phyloP scores from a whole-genome alignment of 2,888 invertebrate genomes.

The Lordiphosa fenestrarum region DNA sequence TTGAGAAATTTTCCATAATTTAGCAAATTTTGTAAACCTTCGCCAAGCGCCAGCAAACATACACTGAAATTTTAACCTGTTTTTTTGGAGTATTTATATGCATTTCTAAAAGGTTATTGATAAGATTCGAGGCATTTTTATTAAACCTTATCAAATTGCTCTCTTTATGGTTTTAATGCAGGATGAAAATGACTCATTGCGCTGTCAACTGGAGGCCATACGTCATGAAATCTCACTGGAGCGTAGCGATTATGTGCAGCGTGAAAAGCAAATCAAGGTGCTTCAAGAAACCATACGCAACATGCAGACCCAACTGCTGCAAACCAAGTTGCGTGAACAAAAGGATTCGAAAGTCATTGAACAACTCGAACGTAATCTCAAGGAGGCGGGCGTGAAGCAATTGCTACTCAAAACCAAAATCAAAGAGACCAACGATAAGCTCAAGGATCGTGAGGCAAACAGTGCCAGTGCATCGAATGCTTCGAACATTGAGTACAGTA shows the following conservation, averaged over 20 bases:
- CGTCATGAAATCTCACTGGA: constrained; percentile 95
- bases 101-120: too few relatives aligned
- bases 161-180: constrained; percentile 61
- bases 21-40: too few relatives aligned
- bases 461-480: constrained; percentile 54
- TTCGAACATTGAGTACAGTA: constrained; percentile 45
- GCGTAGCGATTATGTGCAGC: constrained; percentile 90
- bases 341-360: constrained; percentile 76
- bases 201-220: constrained; percentile 95
- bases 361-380: constrained; percentile 78
- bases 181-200: constrained; percentile 94
- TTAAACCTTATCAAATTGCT: too few relatives aligned
- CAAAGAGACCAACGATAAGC: constrained; percentile 68
- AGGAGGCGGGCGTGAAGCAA: constrained; percentile 79
- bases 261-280: constrained; percentile 90
- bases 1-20: too few relatives aligned
- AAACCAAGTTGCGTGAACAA: constrained; percentile 78
- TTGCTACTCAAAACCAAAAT: constrained; percentile 80
- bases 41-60: too few relatives aligned
- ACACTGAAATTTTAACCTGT: too few relatives aligned
- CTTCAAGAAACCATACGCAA: constrained; percentile 80
- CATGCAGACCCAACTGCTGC: constrained; percentile 79
- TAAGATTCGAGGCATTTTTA: too few relatives aligned
- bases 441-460: constrained; percentile 61
- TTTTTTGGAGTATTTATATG: too few relatives aligned